These are phyloP conservation scores for Notarius lentiginosus DNA, from an alignment of 2,113 vertebrate species.

Conservation along the genomic window DNA sequence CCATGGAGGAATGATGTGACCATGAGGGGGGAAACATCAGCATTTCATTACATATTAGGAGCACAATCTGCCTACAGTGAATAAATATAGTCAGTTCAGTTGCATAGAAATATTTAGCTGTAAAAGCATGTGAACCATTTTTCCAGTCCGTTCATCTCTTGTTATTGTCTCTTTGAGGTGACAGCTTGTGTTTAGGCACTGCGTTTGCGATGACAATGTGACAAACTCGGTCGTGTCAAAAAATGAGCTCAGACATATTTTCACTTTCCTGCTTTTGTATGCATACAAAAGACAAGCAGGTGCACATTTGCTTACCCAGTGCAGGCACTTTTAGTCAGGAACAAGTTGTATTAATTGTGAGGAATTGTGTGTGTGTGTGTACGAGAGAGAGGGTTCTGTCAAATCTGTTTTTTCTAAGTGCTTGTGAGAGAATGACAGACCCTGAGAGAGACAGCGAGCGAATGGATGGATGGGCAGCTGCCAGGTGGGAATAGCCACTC, in stretches of 20 bases:
- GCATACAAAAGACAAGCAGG: constrained; percentile 20
- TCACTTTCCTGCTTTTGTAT: constrained; percentile 6
- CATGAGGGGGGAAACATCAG: constrained; percentile 9
- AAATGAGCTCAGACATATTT: constrained; percentile 20
- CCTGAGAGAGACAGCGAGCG: constrained; percentile 33
- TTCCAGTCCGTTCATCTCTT: background rate
- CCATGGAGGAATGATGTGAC: constrained; percentile 13
- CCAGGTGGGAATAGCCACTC: constrained; percentile 52
- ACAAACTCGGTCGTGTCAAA: constrained; percentile 15
- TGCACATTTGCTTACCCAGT: constrained; percentile 29
- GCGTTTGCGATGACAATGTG: background rate
- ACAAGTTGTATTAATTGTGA: constrained; percentile 26
- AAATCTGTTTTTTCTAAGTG: constrained; percentile 25
- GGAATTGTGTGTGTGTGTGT: background rate
- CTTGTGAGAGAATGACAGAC: constrained; percentile 25
- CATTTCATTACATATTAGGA: constrained; percentile 16
- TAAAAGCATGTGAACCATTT: constrained; percentile 11
- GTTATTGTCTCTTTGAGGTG: constrained; percentile 36
- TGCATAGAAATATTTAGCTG: constrained; percentile 17
- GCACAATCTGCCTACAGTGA: background rate
- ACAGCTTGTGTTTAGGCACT: constrained; percentile 24
- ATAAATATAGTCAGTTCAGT: background rate
- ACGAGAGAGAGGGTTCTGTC: background rate
- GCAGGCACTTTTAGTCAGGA: constrained; percentile 9
- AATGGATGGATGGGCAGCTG: constrained; percentile 57